phyloP scores from a whole-genome alignment of 2,888 invertebrate genomes.

The Silvanus unidentatus region DNA sequence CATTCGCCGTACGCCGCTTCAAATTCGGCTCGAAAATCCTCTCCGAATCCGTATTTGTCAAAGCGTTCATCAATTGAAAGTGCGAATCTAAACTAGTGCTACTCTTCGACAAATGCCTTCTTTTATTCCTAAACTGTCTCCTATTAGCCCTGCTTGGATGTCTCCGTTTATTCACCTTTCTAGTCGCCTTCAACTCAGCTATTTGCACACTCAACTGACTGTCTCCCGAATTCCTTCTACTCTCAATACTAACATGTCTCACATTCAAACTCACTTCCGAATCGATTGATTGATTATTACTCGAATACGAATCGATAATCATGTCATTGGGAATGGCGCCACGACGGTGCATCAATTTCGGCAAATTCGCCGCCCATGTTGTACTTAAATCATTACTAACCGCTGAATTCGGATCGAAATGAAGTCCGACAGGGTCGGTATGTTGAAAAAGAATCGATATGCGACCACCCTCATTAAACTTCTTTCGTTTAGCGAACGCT shows the following conservation, averaged over 20 bases:
- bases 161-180: slow-evolving; percentile 49
- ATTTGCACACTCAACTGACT: slow-evolving; percentile 82
- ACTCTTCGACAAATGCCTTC: slow-evolving; percentile 35
- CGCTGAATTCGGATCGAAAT: slow-evolving; percentile 63
- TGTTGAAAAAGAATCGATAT: slow-evolving; percentile 84
- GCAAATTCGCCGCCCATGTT: slow-evolving; percentile 87
- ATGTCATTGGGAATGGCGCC: slow-evolving; percentile 69
- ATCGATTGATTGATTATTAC: slow-evolving; percentile 53
- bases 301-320: slow-evolving; percentile 49
- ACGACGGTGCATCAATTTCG: slow-evolving; percentile 76
- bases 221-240: slow-evolving; percentile 79
- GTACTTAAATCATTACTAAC: slow-evolving; percentile 83
- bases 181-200: slow-evolving; percentile 70
- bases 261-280: slow-evolving; percentile 69
- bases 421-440: slow-evolving; percentile 83
- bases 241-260: slow-evolving; percentile 78
- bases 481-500: slow-evolving; percentile 81
- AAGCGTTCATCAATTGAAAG: slow-evolving; percentile 60
- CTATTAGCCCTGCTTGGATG: slow-evolving; percentile 42
- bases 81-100: slow-evolving; percentile 80
- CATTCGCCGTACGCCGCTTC: slow-evolving; percentile 47
- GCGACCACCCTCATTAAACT: slow-evolving; percentile 75
- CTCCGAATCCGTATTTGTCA: slow-evolving; percentile 52
- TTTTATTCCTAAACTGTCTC: slow-evolving; percentile 30
- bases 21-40: slow-evolving; percentile 52